Base-by-base conservation (phyloP, 2,797 vertebrate species). In the Rhadinocentrus ornatus region DNA sequence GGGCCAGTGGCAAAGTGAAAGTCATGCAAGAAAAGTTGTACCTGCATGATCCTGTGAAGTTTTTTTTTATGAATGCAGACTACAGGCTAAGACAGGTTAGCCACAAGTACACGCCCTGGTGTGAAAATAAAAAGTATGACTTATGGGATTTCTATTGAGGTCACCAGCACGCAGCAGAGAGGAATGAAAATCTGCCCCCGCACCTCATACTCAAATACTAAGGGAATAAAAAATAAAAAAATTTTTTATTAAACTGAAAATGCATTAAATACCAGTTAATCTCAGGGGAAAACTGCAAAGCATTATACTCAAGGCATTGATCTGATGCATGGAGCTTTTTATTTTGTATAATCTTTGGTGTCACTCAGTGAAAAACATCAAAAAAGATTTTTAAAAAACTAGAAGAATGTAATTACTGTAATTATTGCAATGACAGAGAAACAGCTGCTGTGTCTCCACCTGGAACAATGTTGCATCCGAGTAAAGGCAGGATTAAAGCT, bases 1-100 rank as follows among this genome's bases (percentile, higher is more conserved):
- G 4, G 32, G 18, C 7, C 1, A 0, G 24, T 39, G 29, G 59
- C 11, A 70, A 68, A 53, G 18, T 31, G 29, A 75, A 83, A 62
- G 73, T 77, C 66, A 77, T 16, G 16, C 54, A 48, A 54, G 31
- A 68, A 75, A 61, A 62, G 0, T 0, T 32, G 26, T 12, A 35
- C 57, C 24, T 31, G 37, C 22, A 35, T 69, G 46, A 27, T 67
- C 55, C 20, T 54, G 2, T 31, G n/a, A 41, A 56, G 56, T 29
- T 29, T 73, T 71, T 53, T 4, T 67, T 56, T 74, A 46, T 18
- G 58, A 27, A n/a, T n/a, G 56, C 54, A 62, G 41, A 61, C 41
- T 57, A 72, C 91, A 88, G 53, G 90, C 71, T 86, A 22, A 68
- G 86, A 31, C 91, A 91, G 77, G 91, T 80, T 65, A 68, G 68